Evolutionary conservation across 2,797 vertebrate species (phyloP), one percentile per base, ranked within the genome.

Genomic region (Gallirallus australis): DNA sequence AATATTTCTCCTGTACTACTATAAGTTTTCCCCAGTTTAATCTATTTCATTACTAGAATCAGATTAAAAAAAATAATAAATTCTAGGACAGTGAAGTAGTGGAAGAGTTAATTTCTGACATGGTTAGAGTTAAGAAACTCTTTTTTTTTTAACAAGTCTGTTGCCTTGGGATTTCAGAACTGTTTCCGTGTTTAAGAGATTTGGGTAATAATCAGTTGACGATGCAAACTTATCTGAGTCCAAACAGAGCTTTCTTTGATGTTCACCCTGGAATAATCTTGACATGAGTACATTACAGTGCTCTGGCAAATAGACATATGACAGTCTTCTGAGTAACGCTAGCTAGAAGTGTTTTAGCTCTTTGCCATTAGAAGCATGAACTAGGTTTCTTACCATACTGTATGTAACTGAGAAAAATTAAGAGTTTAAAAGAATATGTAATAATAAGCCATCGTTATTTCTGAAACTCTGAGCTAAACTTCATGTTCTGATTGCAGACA

Each of bases 181-280:
- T 59, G 3, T 70, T 85, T 57, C 27, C 42, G 35, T 65, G 66
- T 80, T 69, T 48, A 89, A 70, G 31, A 71, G 40, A 9, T 91
- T 87, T 71, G 1, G 0, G 9, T 33, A 89, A 73, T 56, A 63
- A 91, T 64, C 76, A 60, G 47, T 82, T 91, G 66, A 80, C n/a
- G 52, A 64, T 3, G 10, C 9, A 93, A 82, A 79, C 4, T 60
- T 63, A 70, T 33, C n/a, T 63, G 30, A 92, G 30, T 72, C 42
- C 23, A 77, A 31, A 47, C 63, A 73, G 9, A 80, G n/a, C 40
- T 40, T 40, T 40, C 48, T 93, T 91, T 94, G 71, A 93, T 94
- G 75, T 89, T 93, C 71, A 57, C 40, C 71, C 35, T 77, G 54
- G 28, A 96, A 89, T 86, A 80, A 80, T 79, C 60, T 77, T 6